phyloP scores from a whole-genome alignment of 2,113 vertebrate species.

The Forbesichthys agassizii region DNA sequence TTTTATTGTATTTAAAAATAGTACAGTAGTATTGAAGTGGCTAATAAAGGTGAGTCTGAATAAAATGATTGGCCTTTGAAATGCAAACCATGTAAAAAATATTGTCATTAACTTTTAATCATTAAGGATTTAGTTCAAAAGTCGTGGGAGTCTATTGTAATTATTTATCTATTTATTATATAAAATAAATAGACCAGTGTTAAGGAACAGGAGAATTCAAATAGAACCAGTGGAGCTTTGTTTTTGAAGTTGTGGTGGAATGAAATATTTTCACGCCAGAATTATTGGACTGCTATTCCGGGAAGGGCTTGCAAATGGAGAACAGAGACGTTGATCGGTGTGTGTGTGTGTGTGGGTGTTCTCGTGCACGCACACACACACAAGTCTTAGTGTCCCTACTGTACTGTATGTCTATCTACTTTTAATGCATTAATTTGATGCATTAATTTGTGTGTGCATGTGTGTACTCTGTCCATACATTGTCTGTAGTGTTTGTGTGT shows the following conservation, averaged over 20 bases:
- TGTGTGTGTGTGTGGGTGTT: constrained; percentile 9
- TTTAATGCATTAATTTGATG: constrained; percentile 16
- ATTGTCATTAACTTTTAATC: neutral
- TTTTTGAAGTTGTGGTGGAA: constrained; percentile 69
- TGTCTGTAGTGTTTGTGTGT: neutral
- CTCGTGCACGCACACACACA: neutral
- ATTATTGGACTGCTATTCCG: constrained; percentile 57
- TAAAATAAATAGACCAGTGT: constrained; percentile 48
- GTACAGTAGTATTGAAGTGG: no score
- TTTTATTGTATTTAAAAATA: neutral
- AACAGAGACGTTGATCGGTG: constrained; percentile 23
- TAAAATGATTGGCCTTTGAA: neutral
- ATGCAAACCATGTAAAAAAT: neutral
- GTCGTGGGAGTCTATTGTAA: neutral
- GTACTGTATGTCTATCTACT: neutral
- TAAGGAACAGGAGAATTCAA: constrained; percentile 49
- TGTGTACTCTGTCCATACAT: neutral
- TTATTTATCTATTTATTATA: no score
- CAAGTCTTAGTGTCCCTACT: no score
- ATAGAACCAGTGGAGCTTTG: constrained; percentile 64
- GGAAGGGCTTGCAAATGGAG: constrained; percentile 52
- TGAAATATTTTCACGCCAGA: constrained; percentile 52
- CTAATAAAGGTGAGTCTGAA: no score
- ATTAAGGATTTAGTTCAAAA: neutral
- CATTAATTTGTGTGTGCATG: neutral